Evolutionary conservation across 2,797 vertebrate genomes (phyloP), one percentile per base, ranked within the genome.

Genomic region (Gallinago solitaria): DNA sequence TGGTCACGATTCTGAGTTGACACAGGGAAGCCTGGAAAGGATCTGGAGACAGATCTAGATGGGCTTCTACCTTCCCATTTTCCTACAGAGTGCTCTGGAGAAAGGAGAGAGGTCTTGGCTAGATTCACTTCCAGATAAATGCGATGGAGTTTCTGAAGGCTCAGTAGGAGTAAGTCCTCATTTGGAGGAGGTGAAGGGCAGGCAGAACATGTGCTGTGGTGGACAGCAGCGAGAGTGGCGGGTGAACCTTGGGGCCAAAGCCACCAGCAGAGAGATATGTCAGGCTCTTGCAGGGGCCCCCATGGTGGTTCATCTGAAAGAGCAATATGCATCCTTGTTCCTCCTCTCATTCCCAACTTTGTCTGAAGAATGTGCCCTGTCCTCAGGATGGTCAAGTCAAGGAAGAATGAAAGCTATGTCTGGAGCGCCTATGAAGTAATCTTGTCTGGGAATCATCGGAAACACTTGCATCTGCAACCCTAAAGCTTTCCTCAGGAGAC

Each of bases 401-500:
- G 71, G 80, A 94, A 50, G 86, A 95, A 91, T 87, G 67, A 64
- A 56, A 95, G 87, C 83, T 70, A 60, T 94, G 88, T 89, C 86
- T 95, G 83, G 77, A 92, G 90, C 0, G 25, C 48, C 60, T 86
- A 45, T 95, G 95, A 90, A 93, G 95, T 95, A 57, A 95, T 96
- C 83, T 78, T 71, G 71, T 93, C 94, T 95, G 91, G 93, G 86
- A 96, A 90, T 82, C 91, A 68, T 77, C 79, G 77, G 61, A 56
- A 95, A 41, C 27, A 13, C 84, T 93, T 23, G 2, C 37, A 89
- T 90, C 76, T 95, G 83, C 88, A 93, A 50, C 73, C 61, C 83
- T 63, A 33, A 32, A 94, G 88, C 83, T 92, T 93, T 90, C 90
- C 94, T 87, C 93, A 93, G 95, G 89, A 86, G 83, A 91, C 48